These are phyloP conservation scores for Telmatherina bonti DNA, from an alignment of 2,797 vertebrate genomes.

Conservation along the genomic window DNA sequence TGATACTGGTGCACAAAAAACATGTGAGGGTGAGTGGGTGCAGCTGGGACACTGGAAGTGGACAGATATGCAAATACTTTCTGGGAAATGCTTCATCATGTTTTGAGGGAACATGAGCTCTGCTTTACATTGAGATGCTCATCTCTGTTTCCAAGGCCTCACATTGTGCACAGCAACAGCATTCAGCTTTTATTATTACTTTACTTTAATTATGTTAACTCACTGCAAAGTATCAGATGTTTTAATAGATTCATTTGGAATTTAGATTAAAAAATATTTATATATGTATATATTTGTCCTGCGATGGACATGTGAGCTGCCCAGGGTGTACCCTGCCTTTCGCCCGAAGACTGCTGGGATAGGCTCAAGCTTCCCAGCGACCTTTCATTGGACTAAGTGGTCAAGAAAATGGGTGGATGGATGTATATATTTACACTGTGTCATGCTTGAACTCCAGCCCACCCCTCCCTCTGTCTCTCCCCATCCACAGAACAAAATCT, in stretches of 20 bases:
- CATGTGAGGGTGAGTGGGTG: constrained; percentile 72
- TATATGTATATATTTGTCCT: too few species aligned
- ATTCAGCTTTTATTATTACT: too few species aligned
- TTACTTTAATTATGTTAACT: constrained; percentile 33
- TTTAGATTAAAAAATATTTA: too few species aligned
- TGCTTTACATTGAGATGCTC: constrained; percentile 42
- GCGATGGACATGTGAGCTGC: too few species aligned
- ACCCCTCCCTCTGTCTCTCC: constrained; percentile 63
- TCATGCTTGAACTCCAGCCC: constrained; percentile 68
- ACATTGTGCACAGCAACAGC: constrained; percentile 11
- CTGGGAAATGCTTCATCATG: constrained; percentile 62
- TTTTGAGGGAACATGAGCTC: constrained; percentile 42
- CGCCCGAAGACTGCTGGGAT: too few species aligned
- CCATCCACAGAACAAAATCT: constrained; percentile 58
- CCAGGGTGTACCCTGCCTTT: too few species aligned
- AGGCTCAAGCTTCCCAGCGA: too few species aligned
- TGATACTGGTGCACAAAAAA: constrained; percentile 75
- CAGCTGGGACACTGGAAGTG: constrained; percentile 71
- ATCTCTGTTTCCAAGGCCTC: constrained; percentile 35
- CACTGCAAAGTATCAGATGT: constrained; percentile 24
- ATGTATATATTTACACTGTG: constrained; percentile 59
- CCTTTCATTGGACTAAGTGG: too few species aligned
- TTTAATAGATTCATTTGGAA: constrained; percentile 53
- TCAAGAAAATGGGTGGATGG: too few species aligned
- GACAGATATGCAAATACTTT: constrained; percentile 68